These are phyloP conservation scores for Siniperca knerii DNA, from an alignment of 2,113 vertebrate genomes.

Conservation along the genomic window DNA sequence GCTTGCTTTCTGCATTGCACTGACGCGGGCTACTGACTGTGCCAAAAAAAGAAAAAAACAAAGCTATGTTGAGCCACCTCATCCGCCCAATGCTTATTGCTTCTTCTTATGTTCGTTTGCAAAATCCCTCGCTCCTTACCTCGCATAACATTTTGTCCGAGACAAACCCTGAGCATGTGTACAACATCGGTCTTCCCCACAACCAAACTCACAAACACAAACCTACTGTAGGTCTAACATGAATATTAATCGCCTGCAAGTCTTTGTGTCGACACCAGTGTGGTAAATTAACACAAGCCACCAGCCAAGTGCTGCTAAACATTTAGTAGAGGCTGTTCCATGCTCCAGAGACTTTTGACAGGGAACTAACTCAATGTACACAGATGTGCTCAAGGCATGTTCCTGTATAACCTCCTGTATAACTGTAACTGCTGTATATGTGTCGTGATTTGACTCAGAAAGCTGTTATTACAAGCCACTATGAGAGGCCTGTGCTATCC, in stretches of 20 bases:
- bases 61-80: conserved; percentile 50
- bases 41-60: conserved; percentile 21
- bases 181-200: conserved; percentile 10
- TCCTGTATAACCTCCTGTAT: conserved; percentile 20
- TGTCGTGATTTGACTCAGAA: conserved; percentile 35
- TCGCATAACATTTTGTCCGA: conserved; percentile 3
- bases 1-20: conserved; percentile 53
- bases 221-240: conserved; percentile 20
- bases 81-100: conserved; percentile 22
- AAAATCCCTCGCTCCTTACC: conserved; percentile 1
- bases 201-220: conserved; percentile 27
- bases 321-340: conserved; percentile 16
- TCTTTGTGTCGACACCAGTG: conserved; percentile 17
- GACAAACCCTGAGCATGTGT: conserved; percentile 9
- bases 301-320: conserved; percentile 26
- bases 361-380: neutral
- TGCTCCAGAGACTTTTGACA: conserved; percentile 22
- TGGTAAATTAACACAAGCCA: conserved; percentile 32
- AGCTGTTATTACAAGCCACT: conserved; percentile 11
- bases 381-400: conserved; percentile 22
- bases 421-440: conserved; percentile 18
- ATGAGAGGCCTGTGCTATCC: neutral
- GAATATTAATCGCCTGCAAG: conserved; percentile 28
- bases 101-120: conserved; percentile 26
- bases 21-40: conserved; percentile 51